phyloP scores from a whole-genome alignment of 2,888 invertebrate genomes.

The Ochropleura plecta region DNA sequence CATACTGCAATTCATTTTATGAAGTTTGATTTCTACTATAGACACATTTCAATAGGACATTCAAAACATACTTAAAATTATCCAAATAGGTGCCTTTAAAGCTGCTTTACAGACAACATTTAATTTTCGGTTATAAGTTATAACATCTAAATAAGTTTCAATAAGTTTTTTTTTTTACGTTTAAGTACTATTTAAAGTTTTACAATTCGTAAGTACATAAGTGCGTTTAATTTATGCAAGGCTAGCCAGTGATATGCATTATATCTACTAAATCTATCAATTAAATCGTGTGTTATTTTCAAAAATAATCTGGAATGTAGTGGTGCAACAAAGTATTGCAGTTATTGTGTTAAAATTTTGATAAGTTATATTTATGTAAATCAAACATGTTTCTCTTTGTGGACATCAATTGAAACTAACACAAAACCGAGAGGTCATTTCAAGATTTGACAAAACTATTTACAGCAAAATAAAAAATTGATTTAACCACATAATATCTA shows the following conservation, averaged over 20 bases:
- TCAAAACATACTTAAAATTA: slow-evolving; percentile 45
- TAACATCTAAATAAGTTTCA: slow-evolving; percentile 52
- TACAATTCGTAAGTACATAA: slow-evolving; percentile 75
- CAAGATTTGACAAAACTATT: slow-evolving; percentile 35
- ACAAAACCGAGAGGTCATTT: slow-evolving; percentile 27
- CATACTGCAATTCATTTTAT: slow-evolving; percentile 25
- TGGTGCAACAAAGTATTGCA: slow-evolving; percentile 57
- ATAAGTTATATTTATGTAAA: slow-evolving; percentile 38
- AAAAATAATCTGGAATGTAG: slow-evolving; percentile 73
- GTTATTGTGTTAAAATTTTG: slow-evolving; percentile 45
- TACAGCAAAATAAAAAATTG: slow-evolving; percentile 44
- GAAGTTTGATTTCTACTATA: slow-evolving; percentile 34
- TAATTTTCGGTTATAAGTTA: slow-evolving; percentile 46
- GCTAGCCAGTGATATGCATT: slow-evolving; percentile 82
- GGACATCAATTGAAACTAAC: slow-evolving; percentile 20
- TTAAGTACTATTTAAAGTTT: slow-evolving; percentile 72
- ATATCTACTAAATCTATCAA: slow-evolving; percentile 64
- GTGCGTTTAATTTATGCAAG: slow-evolving; percentile 75
- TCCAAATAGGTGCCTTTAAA: slow-evolving; percentile 58
- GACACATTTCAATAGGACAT: slow-evolving; percentile 45
- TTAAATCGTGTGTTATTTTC: slow-evolving; percentile 58
- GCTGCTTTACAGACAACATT: slow-evolving; percentile 61
- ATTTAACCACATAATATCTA: slow-evolving; percentile 53
- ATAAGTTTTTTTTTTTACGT: slow-evolving; percentile 52
- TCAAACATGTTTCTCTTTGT: slow-evolving; percentile 18